These are phyloP conservation scores for Varecia variegata DNA, from an alignment of 2,797 vertebrate species.

Conservation along the genomic window DNA sequence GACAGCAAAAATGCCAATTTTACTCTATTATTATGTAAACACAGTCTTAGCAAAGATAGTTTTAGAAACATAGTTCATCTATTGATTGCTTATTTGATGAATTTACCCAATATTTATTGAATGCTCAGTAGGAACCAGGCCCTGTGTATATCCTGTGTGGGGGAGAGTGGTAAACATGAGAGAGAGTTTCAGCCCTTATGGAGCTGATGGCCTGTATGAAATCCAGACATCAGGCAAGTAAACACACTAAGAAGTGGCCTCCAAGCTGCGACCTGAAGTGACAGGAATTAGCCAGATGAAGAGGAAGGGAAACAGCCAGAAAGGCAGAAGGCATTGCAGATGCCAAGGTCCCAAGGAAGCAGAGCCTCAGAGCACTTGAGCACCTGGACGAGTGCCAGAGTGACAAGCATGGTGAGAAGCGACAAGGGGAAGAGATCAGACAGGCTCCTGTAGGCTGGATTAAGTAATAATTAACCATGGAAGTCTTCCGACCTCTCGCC, in stretches of 20 bases:
- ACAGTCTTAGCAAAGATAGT: background rate
- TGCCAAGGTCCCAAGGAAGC: background rate
- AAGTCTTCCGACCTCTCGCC: background rate
- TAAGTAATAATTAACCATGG: slow-evolving; percentile 19
- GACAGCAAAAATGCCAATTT: background rate
- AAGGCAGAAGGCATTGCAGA: background rate
- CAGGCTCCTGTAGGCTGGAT: background rate
- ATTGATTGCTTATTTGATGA: slow-evolving; percentile 1
- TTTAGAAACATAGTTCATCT: slow-evolving; percentile 17
- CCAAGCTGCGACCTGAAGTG: background rate
- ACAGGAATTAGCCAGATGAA: background rate
- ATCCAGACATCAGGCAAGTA: background rate
- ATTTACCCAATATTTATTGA: background rate
- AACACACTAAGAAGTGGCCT: background rate
- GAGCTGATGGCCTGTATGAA: background rate
- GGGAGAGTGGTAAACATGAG: background rate
- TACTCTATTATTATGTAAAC: slow-evolving; percentile 6
- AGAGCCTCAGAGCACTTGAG: background rate
- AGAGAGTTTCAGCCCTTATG: background rate
- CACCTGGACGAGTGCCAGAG: background rate
- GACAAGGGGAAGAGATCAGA: background rate
- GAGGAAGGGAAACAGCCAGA: background rate
- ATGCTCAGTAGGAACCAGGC: background rate
- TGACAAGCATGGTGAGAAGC: background rate
- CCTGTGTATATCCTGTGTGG: background rate